phyloP scores from a whole-genome alignment of 2,113 vertebrate genomes.

The Lepus americanus region DNA sequence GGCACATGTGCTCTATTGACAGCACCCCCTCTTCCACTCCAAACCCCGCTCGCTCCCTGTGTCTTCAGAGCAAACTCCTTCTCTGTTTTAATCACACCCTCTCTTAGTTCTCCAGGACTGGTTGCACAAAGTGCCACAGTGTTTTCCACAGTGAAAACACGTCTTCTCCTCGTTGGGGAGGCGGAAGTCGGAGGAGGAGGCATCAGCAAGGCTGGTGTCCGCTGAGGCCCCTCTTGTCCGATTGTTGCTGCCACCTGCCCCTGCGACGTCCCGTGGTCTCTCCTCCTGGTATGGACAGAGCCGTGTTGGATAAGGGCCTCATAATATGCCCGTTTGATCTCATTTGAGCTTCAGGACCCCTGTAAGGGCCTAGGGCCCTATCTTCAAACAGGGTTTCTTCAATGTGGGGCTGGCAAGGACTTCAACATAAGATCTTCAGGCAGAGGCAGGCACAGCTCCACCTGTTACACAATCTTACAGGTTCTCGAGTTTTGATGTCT shows the following conservation, averaged over 20 bases:
- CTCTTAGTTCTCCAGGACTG: too few relatives aligned
- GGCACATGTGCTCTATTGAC: background rate
- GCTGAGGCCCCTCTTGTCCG: background rate
- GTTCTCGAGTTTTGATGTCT: background rate
- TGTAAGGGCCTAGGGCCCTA: background rate
- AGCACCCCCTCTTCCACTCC: background rate
- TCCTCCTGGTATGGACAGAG: background rate
- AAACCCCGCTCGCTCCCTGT: background rate
- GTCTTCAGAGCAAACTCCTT: background rate
- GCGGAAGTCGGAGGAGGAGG: background rate
- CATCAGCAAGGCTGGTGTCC: background rate
- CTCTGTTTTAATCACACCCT: background rate
- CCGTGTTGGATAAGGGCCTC: background rate
- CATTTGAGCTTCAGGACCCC: background rate
- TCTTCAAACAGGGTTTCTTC: background rate
- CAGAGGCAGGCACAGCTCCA: background rate
- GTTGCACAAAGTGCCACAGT: background rate
- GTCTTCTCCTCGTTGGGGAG: background rate
- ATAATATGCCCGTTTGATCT: background rate
- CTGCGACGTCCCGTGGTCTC: too few relatives aligned
- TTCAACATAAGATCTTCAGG: background rate
- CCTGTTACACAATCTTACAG: background rate
- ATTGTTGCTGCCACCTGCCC: too few relatives aligned
- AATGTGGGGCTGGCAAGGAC: background rate
- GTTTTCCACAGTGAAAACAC: background rate